Conservation (phyloP, 2,113 vertebrate genomes). For the Calyptommatus sinebrachiatus region DNA sequence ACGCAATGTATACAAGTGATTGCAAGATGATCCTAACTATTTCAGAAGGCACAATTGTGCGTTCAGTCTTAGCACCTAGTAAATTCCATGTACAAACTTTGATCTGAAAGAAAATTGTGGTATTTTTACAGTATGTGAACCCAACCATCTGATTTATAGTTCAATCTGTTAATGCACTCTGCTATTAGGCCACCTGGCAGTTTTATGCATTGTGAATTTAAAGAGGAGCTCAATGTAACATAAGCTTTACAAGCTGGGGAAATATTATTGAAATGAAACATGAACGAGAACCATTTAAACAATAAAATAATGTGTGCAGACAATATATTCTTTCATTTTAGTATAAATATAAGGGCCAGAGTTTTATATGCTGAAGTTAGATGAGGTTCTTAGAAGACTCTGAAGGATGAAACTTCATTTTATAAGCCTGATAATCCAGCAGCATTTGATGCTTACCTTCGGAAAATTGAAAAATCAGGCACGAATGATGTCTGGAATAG, state of each 20-base stretch:
- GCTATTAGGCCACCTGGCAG: conserved; percentile 84
- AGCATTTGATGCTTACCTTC: conserved; percentile 43
- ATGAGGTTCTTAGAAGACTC: conserved; percentile 60
- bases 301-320: conserved; percentile 79
- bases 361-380: conserved; percentile 71
- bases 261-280: conserved; percentile 87
- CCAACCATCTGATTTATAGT: conserved; percentile 81
- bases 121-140: conserved; percentile 79
- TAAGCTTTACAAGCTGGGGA: conserved; percentile 83
- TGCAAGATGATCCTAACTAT: conserved; percentile 44
- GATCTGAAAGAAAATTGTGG: conserved; percentile 72
- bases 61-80: conserved; percentile 61
- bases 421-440: conserved; percentile 37
- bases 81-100: conserved; percentile 71
- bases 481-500: conserved; percentile 46
- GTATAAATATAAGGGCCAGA: conserved; percentile 63
- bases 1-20: conserved; percentile 55
- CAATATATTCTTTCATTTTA: conserved; percentile 77
- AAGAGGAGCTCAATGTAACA: conserved; percentile 82
- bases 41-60: conserved; percentile 50
- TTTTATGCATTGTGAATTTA: conserved; percentile 86
- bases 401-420: conserved; percentile 52
- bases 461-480: conserved; percentile 45
- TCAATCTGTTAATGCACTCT: conserved; percentile 84
- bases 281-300: conserved; percentile 81